Evolutionary conservation across 2,888 invertebrate species (phyloP).

Genomic region (Monochamus alternatus): DNA sequence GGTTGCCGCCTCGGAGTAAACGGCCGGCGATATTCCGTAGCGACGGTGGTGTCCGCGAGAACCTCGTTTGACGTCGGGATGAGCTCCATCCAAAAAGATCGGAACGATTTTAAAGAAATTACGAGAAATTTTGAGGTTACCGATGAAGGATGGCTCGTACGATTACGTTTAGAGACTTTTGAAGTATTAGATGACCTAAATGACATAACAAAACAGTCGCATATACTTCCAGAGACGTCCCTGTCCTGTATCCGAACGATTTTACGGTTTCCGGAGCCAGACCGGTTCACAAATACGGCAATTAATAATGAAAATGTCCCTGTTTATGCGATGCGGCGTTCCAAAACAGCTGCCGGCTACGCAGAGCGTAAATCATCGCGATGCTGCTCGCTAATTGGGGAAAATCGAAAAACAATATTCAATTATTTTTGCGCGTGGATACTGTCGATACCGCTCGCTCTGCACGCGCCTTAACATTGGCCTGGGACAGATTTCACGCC

Average conservation of each 20-base stretch:
- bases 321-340: slow-evolving; percentile 40
- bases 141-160: too few species aligned
- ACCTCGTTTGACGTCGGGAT: neutral
- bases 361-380: neutral
- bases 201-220: too few species aligned
- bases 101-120: too few species aligned
- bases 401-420: slow-evolving; percentile 1
- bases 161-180: too few species aligned
- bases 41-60: slow-evolving; percentile 29
- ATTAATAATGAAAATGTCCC: slow-evolving; percentile 49
- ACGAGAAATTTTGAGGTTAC: too few species aligned
- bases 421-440: neutral
- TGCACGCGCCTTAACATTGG: too few species aligned
- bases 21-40: slow-evolving; percentile 24
- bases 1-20: slow-evolving; percentile 45
- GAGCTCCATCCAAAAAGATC: too few species aligned
- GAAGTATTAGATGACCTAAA: too few species aligned
- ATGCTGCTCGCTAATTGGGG: neutral
- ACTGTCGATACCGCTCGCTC: too few species aligned
- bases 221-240: too few species aligned
- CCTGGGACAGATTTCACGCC: too few species aligned
- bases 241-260: neutral
- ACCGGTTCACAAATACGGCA: slow-evolving; percentile 48
- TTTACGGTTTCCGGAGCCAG: slow-evolving; percentile 16
- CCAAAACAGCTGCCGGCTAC: slow-evolving; percentile 26